phyloP scores from a whole-genome alignment of 2,113 vertebrate genomes.

The Gasterosteus aculeatus region DNA sequence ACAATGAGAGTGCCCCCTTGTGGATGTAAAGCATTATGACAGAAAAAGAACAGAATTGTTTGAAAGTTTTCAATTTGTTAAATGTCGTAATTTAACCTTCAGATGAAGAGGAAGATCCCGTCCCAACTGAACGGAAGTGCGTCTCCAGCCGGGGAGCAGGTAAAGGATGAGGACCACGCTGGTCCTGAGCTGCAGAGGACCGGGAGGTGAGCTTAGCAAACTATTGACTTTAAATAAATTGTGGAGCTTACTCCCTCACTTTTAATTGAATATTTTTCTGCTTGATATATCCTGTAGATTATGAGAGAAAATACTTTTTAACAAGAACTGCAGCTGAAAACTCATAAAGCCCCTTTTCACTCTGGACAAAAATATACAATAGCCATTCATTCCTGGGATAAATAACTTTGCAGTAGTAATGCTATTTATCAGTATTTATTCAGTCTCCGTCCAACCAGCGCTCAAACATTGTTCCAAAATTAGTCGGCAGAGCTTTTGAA shows the following conservation, averaged over 20 bases:
- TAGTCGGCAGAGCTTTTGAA: not conserved
- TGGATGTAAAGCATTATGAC: constrained; percentile 17
- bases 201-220: constrained; percentile 83
- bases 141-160: constrained; percentile 78
- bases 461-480: not conserved
- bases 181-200: constrained; percentile 93
- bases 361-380: not conserved
- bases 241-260: not conserved
- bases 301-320: constrained; percentile 16
- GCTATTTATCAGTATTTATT: not conserved
- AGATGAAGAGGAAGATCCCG: constrained; percentile 93
- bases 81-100: constrained; percentile 25
- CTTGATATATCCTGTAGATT: constrained; percentile 17
- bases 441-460: not conserved
- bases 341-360: not conserved
- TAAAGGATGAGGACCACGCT: constrained; percentile 85
- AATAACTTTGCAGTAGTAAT: not conserved
- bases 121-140: constrained; percentile 88
- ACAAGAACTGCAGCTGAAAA: not conserved
- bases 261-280: not conserved
- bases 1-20: constrained; percentile 29
- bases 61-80: constrained; percentile 1
- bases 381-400: not conserved
- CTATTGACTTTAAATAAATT: not conserved
- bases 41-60: not conserved